phyloP scores from a whole-genome alignment of 2,113 vertebrate genomes.

The Muntiacus muntjak region DNA sequence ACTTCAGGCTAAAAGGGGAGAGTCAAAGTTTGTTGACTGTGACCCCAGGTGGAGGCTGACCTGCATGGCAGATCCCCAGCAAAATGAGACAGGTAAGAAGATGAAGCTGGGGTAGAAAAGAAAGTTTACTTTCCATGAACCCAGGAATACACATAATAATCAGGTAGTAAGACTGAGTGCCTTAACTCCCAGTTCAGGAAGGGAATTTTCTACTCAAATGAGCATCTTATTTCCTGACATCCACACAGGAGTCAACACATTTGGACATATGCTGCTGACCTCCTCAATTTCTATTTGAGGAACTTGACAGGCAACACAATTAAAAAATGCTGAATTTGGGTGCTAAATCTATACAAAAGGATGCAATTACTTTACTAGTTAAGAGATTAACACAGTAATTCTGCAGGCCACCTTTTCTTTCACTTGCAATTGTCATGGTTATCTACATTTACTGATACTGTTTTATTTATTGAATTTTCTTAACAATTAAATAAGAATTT shows the following conservation, averaged over 20 bases:
- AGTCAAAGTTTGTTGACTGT: not conserved
- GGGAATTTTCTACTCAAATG: not conserved
- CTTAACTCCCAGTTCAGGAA: not conserved
- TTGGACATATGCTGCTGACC: not conserved
- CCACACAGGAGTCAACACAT: not conserved
- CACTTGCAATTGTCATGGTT: not conserved
- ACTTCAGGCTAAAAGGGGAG: not conserved
- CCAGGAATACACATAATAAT: not conserved
- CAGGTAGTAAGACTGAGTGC: not conserved
- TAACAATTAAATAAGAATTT: conserved; percentile 15
- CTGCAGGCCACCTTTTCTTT: not conserved
- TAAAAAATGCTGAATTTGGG: not conserved
- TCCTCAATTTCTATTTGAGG: not conserved
- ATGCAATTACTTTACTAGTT: not conserved
- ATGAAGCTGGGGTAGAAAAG: not conserved
- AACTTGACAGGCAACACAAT: not conserved
- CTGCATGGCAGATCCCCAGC: not conserved
- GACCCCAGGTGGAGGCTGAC: not conserved
- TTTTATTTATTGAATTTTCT: conserved; percentile 22
- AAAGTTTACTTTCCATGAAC: not conserved
- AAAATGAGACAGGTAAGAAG: not conserved
- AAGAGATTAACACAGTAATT: not conserved
- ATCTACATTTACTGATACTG: not conserved
- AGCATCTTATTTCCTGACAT: not conserved
- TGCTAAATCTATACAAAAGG: not conserved